phyloP scores from a whole-genome alignment of 2,888 invertebrate species.

The Steromphala cineraria region DNA sequence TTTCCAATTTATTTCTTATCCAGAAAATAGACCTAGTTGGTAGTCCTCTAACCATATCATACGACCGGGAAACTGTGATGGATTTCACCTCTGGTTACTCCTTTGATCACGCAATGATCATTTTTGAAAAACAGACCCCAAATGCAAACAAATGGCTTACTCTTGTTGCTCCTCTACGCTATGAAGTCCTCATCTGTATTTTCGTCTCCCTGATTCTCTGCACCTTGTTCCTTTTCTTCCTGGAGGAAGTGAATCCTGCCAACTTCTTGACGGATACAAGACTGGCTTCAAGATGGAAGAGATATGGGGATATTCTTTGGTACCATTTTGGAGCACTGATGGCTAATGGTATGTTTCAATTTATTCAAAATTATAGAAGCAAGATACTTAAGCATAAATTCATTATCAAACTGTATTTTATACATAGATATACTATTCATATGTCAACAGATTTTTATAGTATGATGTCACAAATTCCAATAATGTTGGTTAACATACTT shows the following conservation, averaged over 20 bases:
- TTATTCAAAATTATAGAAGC: no score
- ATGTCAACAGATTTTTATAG: no score
- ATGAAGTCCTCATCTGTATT: conserved; percentile 8
- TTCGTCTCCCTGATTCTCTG: neutral
- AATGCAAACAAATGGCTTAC: neutral
- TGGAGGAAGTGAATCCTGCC: neutral
- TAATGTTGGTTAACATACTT: no score
- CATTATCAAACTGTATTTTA: no score
- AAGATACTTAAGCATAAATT: no score
- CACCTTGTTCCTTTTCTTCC: neutral
- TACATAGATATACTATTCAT: no score
- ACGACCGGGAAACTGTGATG: neutral
- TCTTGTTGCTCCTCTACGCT: neutral
- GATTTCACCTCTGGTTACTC: neutral
- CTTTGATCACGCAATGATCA: neutral
- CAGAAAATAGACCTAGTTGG: neutral
- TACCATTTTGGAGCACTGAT: neutral
- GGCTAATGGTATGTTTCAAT: neutral
- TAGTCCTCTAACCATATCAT: neutral
- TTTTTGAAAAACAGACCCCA: neutral
- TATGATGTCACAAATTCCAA: no score
- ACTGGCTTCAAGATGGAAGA: neutral
- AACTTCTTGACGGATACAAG: neutral
- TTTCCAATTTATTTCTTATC: neutral
- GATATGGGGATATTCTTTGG: neutral